A percentile compares a stretch with the other conserved stretches of the same genome.
Conservation (phyloP, 2,888 invertebrate species). For the Cryptocephalus primarius region DNA sequence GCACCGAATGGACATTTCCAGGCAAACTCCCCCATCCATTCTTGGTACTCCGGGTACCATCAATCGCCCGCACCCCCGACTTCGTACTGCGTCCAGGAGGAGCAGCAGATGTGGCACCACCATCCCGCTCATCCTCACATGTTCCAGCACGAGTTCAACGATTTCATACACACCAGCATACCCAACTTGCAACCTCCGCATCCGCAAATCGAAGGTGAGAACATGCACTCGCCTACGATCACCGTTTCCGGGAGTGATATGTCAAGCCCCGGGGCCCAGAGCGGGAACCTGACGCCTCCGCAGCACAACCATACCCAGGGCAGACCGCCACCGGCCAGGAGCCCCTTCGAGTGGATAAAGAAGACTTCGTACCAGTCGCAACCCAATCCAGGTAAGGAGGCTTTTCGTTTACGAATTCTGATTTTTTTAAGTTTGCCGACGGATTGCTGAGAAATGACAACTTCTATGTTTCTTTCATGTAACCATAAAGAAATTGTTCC, state of each 20-base stretch:
- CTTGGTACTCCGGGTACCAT: constrained; percentile 42
- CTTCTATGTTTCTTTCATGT: too few species aligned
- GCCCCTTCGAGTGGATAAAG: constrained; percentile 89
- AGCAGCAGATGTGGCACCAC: constrained; percentile 38
- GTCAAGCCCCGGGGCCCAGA: constrained; percentile 45
- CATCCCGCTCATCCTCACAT: constrained; percentile 33
- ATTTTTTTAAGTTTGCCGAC: too few species aligned
- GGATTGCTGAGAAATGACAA: too few species aligned
- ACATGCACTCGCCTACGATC: constrained; percentile 43
- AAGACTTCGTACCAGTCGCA: constrained; percentile 76
- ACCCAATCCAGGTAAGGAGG: constrained; percentile 66
- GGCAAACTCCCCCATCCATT: constrained; percentile 23
- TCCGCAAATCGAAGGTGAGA: neutral
- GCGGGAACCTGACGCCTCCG: constrained; percentile 30
- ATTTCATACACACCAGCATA: constrained; percentile 32
- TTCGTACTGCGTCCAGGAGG: constrained; percentile 32
- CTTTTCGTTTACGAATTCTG: too few species aligned
- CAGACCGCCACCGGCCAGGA: constrained; percentile 62
- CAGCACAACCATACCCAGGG: constrained; percentile 20
- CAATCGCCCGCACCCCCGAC: constrained; percentile 27
- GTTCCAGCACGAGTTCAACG: constrained; percentile 39
- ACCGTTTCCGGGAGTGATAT: constrained; percentile 49
- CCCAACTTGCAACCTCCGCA: constrained; percentile 36
- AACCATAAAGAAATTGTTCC: too few species aligned
- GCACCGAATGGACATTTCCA: constrained; percentile 44